phyloP scores from a whole-genome alignment of 2,113 vertebrate genomes.

The Prunella fulvescens region DNA sequence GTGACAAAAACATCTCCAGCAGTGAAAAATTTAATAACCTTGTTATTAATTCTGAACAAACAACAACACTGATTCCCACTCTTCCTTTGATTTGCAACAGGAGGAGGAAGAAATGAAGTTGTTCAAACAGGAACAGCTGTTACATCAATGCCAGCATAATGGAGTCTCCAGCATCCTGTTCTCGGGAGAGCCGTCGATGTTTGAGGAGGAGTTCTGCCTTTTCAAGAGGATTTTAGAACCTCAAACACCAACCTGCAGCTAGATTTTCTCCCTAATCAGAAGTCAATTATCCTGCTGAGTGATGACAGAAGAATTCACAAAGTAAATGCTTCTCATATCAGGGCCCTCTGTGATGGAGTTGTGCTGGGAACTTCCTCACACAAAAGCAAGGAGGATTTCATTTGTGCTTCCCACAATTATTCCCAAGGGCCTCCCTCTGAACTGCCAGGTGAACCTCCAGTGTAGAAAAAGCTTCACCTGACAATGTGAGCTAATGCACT shows the following conservation, averaged over 20 bases:
- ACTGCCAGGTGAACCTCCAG: not conserved
- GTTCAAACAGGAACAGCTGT: conserved; percentile 34
- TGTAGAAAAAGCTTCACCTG: not conserved
- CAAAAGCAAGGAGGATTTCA: not conserved
- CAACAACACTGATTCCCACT: not conserved
- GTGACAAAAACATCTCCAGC: not conserved
- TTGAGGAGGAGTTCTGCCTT: not conserved
- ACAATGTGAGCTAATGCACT: not conserved
- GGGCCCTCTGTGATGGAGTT: not conserved
- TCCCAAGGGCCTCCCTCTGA: not conserved
- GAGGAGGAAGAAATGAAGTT: conserved; percentile 6
- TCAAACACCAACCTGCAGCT: not conserved
- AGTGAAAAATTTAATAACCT: not conserved
- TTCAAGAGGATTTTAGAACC: not conserved
- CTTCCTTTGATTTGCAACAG: not conserved
- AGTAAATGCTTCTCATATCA: not conserved
- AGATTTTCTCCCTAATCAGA: not conserved
- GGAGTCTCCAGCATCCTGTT: not conserved
- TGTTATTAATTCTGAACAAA: not conserved
- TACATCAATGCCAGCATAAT: not conserved
- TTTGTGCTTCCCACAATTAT: not conserved
- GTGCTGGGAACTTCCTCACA: not conserved
- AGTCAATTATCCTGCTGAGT: conserved; percentile 10
- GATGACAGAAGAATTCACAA: conserved; percentile 2
- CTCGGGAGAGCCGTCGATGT: not conserved